Evolutionary conservation across 1,140 invertebrate genomes (phyloP).

Genomic region (Phortica variegata): DNA sequence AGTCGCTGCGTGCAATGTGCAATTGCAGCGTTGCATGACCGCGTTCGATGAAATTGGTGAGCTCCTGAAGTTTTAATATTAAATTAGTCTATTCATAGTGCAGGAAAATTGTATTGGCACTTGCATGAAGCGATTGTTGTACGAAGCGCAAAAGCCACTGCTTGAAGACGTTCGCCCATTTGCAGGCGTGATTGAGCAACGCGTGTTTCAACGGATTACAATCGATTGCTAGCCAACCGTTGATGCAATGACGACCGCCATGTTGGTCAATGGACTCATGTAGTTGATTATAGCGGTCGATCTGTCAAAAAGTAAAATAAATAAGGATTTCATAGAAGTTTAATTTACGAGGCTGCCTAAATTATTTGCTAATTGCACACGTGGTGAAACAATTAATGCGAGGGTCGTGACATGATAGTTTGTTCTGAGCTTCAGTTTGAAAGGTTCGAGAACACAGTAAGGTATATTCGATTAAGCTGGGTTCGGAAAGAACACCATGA

Average conservation of each 20-base stretch:
- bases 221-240: constrained; percentile 70
- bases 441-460: too few species aligned
- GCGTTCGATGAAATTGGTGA: constrained; percentile 64
- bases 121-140: constrained; percentile 58
- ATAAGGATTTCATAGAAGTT: too few species aligned
- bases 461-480: too few species aligned
- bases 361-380: too few species aligned
- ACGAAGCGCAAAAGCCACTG: constrained; percentile 69
- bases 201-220: constrained; percentile 68
- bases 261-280: constrained; percentile 46
- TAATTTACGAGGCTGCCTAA: too few species aligned
- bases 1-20: constrained; percentile 64
- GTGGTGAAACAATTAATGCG: too few species aligned
- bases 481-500: too few species aligned
- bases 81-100: constrained; percentile 72
- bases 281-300: constrained; percentile 48
- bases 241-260: constrained; percentile 57
- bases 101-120: constrained; percentile 64
- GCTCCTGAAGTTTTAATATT: constrained; percentile 42
- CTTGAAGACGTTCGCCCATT: constrained; percentile 74
- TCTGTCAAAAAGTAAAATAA: constrained; percentile 31
- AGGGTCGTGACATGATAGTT: too few species aligned
- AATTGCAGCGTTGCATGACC: constrained; percentile 62
- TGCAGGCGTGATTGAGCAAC: constrained; percentile 69
- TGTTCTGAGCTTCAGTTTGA: too few species aligned